Base-by-base conservation (phyloP, 2,113 vertebrate species). In the Daphoenositta chrysoptera region DNA sequence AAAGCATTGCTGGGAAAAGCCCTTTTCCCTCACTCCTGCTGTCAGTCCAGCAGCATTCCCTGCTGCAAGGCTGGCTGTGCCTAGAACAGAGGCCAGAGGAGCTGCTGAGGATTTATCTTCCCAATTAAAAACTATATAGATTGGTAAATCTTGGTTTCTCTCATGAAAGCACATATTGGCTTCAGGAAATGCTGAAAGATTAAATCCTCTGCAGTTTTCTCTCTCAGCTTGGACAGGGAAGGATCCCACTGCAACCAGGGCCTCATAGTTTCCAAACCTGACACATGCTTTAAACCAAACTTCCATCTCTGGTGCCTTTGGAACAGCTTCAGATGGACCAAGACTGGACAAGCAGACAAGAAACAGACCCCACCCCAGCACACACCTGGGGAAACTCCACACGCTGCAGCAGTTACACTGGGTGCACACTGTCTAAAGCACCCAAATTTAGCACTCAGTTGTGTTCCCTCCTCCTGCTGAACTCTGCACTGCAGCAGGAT, bases 31-130 rank as follows among this genome's bases (percentile, higher is more conserved):
- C 79, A 10, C 61, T 71, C 78, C 73, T 87, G 53, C 94, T 89
- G 70, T 56, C 65, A n/a, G 82, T 24, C 83, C 51, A 60, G 89
- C 84, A 69, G 87, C 31, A 17, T 28, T 82, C 80, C 80, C 95
- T 47, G 77, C 95, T 87, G 94, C 69, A 95, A 63, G 90, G 95
- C 33, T 94, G 95, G 83, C 93, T 73, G 51, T 15, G 56, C 45
- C 89, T 95, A 56, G 28, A 53, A n/a, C 48, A 28, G 89, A 85
- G 75, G 87, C 68, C 31, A 66, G 53, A 83, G 33, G 58, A 71
- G 79, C 87, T 63, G 57, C 51, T 60, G 87, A 86, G 78, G 42
- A 54, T 71, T 93, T 54, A 42, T 50, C 69, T 87, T 92, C 61
- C 72, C 79, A 91, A 76, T 89, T 69, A 81, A 76, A 68, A 86